These are phyloP conservation scores for Molorchus minor DNA, from an alignment of 2,888 invertebrate species.

Conservation along the genomic window DNA sequence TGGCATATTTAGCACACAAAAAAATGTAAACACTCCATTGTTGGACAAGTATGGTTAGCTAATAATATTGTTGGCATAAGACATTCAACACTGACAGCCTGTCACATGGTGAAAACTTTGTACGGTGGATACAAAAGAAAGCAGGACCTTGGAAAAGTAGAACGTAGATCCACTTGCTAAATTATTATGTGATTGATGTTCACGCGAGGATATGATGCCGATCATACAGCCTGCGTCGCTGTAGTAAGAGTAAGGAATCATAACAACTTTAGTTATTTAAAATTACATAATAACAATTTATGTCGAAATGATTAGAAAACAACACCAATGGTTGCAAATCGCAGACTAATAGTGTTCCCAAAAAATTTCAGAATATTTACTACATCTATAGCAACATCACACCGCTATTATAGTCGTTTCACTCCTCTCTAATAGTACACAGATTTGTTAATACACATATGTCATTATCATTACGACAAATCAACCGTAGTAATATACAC, in stretches of 20 bases:
- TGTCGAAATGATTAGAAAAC: no score
- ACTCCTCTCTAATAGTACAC: no score
- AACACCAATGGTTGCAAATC: no score
- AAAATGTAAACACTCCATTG: slow-evolving; percentile 13
- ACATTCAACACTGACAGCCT: background rate
- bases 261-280: background rate
- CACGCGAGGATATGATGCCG: background rate
- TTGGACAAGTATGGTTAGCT: slow-evolving; percentile 12
- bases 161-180: slow-evolving; percentile 14
- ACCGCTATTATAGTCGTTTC: no score
- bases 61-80: background rate
- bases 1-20: slow-evolving; percentile 10
- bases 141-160: slow-evolving; percentile 15
- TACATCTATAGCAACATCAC: no score
- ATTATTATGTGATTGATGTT: background rate
- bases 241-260: background rate
- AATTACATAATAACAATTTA: background rate
- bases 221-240: background rate
- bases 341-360: no score
- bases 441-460: no score
- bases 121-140: slow-evolving; percentile 7
- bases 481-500: no score
- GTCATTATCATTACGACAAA: no score
- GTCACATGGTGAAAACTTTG: background rate
- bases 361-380: no score